A percentile compares a stretch with the other conserved stretches of the same genome.
These are phyloP conservation scores for Acrocera orbiculus DNA, from an alignment of 2,888 invertebrate species.

Conservation along the genomic window DNA sequence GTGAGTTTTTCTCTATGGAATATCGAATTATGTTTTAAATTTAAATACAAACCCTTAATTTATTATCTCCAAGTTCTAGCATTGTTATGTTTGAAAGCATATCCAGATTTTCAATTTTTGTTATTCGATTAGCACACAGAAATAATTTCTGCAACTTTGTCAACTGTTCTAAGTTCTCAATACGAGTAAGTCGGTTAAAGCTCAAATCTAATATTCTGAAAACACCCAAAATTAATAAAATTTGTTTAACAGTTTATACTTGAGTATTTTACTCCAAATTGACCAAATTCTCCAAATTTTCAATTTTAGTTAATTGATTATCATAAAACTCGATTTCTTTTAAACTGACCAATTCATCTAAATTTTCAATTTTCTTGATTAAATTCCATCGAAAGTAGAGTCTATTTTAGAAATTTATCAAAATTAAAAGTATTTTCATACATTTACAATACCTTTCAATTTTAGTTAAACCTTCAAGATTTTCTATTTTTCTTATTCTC, in stretches of 20 bases:
- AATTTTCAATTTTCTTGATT: slow-evolving; percentile 84
- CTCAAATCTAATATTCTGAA: slow-evolving; percentile 79
- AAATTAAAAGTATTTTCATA: not conserved
- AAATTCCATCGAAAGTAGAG: slow-evolving; percentile 87
- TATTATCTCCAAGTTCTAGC: slow-evolving; percentile 91
- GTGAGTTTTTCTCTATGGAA: too few species aligned
- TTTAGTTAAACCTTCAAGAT: slow-evolving; percentile 57
- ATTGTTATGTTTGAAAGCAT: slow-evolving; percentile 58
- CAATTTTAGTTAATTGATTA: slow-evolving; percentile 85
- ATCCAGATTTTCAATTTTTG: slow-evolving; percentile 77
- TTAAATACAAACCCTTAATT: slow-evolving; percentile 47
- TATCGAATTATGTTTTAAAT: not conserved
- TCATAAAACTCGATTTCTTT: slow-evolving; percentile 89
- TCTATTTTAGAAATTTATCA: slow-evolving; percentile 20
- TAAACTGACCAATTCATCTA: slow-evolving; percentile 55
- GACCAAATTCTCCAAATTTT: slow-evolving; percentile 69
- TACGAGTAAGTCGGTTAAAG: slow-evolving; percentile 80
- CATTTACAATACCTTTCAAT: slow-evolving; percentile 40
- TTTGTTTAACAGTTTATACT: too few species aligned
- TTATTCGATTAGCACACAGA: slow-evolving; percentile 80
- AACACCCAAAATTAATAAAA: not conserved
- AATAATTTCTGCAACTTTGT: slow-evolving; percentile 64
- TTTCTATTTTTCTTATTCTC: slow-evolving; percentile 65
- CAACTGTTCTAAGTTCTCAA: slow-evolving; percentile 63
- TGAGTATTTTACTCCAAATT: slow-evolving; percentile 64